Percentiles rank a stretch among this genome's conserved stretches.
phyloP scores from a whole-genome alignment of 2,113 vertebrate genomes.

The Ardeotis arabs region DNA sequence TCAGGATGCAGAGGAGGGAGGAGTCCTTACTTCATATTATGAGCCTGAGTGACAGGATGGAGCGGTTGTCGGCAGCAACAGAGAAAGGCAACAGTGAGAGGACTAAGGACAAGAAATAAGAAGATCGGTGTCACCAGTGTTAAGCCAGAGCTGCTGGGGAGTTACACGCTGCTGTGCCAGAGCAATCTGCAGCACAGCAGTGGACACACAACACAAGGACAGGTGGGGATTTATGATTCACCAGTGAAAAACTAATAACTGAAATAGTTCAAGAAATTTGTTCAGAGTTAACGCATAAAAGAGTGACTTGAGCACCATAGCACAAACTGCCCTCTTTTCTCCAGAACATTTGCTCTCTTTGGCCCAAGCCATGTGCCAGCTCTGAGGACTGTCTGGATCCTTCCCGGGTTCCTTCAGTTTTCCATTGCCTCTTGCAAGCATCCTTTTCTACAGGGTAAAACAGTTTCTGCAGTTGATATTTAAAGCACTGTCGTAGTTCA shows the following conservation, averaged over 20 bases:
- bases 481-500: background rate
- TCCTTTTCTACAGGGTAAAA: background rate
- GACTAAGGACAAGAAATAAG: background rate
- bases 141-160: background rate
- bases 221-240: background rate
- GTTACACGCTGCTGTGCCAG: background rate
- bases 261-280: background rate
- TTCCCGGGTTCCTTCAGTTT: background rate
- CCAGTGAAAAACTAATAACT: background rate
- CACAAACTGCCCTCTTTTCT: background rate
- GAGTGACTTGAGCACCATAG: background rate
- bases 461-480: background rate
- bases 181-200: background rate
- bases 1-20: background rate
- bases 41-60: background rate
- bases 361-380: accelerated
- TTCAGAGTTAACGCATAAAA: background rate
- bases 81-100: background rate
- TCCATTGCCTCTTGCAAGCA: background rate
- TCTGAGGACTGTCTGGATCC: background rate
- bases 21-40: background rate
- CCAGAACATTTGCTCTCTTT: background rate
- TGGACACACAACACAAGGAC: background rate
- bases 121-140: background rate
- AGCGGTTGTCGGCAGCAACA: background rate